Conservation (phyloP, 2,888 invertebrate species). For the Ecdyonurus torrentis region DNA sequence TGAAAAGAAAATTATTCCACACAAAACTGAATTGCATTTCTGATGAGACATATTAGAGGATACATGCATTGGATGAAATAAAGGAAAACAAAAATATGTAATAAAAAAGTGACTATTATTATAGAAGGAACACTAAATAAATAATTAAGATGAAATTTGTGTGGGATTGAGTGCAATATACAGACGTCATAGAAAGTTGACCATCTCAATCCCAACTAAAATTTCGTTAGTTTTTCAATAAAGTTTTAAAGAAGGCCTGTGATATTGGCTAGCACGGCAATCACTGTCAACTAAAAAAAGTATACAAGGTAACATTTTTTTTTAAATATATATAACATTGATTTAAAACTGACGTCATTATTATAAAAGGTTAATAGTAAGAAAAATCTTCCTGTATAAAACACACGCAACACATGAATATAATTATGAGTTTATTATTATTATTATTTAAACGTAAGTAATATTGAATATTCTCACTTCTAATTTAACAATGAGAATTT, state of each 20-base stretch:
- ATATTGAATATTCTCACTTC: background rate
- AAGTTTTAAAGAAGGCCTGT: background rate
- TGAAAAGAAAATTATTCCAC: background rate
- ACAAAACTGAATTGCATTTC: background rate
- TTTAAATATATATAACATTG: background rate
- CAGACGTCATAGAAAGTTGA: background rate
- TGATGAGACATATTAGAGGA: background rate
- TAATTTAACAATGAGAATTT: background rate
- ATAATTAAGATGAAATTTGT: background rate
- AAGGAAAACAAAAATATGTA: background rate
- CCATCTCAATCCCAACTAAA: background rate
- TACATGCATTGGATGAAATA: background rate
- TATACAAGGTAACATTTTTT: background rate
- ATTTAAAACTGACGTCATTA: background rate
- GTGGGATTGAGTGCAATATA: background rate
- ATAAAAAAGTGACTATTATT: background rate
- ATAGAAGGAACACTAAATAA: background rate
- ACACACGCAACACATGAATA: too few species aligned
- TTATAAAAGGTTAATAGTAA: too few species aligned
- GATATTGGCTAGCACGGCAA: background rate
- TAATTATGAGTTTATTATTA: too few species aligned
- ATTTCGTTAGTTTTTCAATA: too few species aligned
- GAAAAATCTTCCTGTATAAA: too few species aligned
- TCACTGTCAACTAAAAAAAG: background rate
- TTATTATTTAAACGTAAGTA: background rate